Percentiles rank a stretch among this genome's conserved stretches.
Conservation (phyloP, 2,113 vertebrate species). For the Chitala chitala region DNA sequence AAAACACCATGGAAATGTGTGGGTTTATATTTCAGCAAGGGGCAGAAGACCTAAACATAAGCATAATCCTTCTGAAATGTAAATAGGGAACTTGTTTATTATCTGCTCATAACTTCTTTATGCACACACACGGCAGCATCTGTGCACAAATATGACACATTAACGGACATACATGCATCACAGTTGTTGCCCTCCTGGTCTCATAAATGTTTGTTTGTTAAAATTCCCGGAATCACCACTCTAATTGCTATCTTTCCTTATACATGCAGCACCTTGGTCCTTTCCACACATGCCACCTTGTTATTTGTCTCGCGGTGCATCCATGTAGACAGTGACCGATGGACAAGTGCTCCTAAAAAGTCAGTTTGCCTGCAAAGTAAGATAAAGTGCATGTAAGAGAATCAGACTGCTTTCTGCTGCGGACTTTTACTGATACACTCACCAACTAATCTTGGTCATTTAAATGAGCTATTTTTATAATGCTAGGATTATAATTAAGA, state of each 20-base stretch:
- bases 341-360: background rate
- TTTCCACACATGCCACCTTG: background rate
- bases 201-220: background rate
- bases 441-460: constrained; percentile 26
- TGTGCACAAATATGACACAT: background rate
- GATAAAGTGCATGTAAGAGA: background rate
- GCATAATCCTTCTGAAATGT: background rate
- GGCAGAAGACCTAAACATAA: background rate
- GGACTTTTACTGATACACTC: constrained; percentile 19
- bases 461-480: constrained; percentile 26
- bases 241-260: constrained; percentile 11
- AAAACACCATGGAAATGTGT: background rate
- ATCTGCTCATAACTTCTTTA: background rate
- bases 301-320: constrained; percentile 8
- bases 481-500: constrained; percentile 25
- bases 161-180: no score
- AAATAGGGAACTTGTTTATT: background rate
- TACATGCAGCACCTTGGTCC: no score
- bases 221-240: background rate
- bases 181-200: background rate
- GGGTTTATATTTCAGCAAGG: background rate
- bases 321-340: background rate
- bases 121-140: background rate
- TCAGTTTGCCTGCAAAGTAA: constrained; percentile 24
- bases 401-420: constrained; percentile 14